A percentile compares a stretch with the other conserved stretches of the same genome.
These are phyloP conservation scores for Archips crataeganus DNA, from an alignment of 2,888 invertebrate genomes.

Conservation along the genomic window DNA sequence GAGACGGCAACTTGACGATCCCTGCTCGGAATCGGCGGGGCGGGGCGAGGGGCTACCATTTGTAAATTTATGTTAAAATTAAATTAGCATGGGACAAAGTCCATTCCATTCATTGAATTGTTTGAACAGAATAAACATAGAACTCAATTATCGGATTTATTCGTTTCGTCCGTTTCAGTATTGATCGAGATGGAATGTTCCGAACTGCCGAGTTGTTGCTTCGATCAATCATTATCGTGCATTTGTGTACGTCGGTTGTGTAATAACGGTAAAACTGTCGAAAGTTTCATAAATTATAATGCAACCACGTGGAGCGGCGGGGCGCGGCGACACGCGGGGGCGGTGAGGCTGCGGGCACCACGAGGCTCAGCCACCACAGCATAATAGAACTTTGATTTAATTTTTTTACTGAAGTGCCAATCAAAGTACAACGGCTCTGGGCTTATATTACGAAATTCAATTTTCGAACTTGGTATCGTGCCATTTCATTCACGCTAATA, in stretches of 20 bases:
- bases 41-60: background rate
- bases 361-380: too few species aligned
- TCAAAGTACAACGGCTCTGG: too few species aligned
- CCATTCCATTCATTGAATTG: slow-evolving; percentile 13
- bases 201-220: background rate
- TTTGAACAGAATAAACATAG: slow-evolving; percentile 16
- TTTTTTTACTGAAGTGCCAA: too few species aligned
- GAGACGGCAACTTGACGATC: too few species aligned
- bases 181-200: slow-evolving; percentile 6
- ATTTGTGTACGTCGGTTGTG: background rate
- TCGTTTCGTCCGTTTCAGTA: slow-evolving; percentile 5
- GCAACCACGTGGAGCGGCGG: too few species aligned
- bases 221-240: slow-evolving; percentile 10
- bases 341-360: too few species aligned
- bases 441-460: too few species aligned
- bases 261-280: background rate
- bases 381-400: too few species aligned
- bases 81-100: slow-evolving; percentile 12
- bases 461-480: too few species aligned
- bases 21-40: background rate
- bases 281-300: background rate
- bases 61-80: slow-evolving; percentile 20
- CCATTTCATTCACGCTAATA: too few species aligned
- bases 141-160: slow-evolving; percentile 30
- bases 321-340: too few species aligned